phyloP scores from a whole-genome alignment of 2,888 invertebrate species.

The Eledona agricola region DNA sequence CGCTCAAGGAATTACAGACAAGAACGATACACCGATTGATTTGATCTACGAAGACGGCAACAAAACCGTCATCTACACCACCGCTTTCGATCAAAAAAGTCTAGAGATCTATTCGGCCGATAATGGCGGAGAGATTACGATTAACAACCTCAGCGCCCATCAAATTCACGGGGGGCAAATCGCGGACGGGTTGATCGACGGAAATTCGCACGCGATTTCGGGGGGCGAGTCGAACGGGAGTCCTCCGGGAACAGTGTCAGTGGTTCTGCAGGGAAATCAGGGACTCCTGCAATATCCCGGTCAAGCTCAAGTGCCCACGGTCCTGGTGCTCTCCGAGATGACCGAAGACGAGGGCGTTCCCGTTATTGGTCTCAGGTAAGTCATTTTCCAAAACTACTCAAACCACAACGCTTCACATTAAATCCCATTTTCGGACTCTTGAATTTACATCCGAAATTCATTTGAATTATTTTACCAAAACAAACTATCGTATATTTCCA shows the following conservation, averaged over 20 bases:
- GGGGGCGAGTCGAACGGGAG: slow-evolving; percentile 61
- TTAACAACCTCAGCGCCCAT: slow-evolving; percentile 61
- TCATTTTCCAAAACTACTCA: slow-evolving; percentile 8
- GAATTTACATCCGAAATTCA: too few species aligned
- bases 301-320: slow-evolving; percentile 68
- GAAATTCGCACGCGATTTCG: slow-evolving; percentile 66
- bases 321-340: slow-evolving; percentile 75
- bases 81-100: slow-evolving; percentile 80
- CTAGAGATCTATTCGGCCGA: slow-evolving; percentile 81
- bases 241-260: slow-evolving; percentile 61
- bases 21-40: slow-evolving; percentile 80
- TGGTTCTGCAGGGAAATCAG: slow-evolving; percentile 66
- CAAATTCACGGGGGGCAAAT: slow-evolving; percentile 61
- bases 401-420: slow-evolving; percentile 19
- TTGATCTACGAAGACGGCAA: slow-evolving; percentile 86
- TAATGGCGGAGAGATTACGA: slow-evolving; percentile 60
- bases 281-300: slow-evolving; percentile 66
- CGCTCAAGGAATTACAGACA: slow-evolving; percentile 64
- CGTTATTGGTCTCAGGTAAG: slow-evolving; percentile 73
- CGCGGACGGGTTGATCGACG: slow-evolving; percentile 67
- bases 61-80: slow-evolving; percentile 85
- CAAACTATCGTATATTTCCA: too few species aligned
- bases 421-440: too few species aligned
- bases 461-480: too few species aligned
- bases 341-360: slow-evolving; percentile 76